Conservation (phyloP, 2,113 vertebrate genomes). For the Pygoscelis antarcticus region DNA sequence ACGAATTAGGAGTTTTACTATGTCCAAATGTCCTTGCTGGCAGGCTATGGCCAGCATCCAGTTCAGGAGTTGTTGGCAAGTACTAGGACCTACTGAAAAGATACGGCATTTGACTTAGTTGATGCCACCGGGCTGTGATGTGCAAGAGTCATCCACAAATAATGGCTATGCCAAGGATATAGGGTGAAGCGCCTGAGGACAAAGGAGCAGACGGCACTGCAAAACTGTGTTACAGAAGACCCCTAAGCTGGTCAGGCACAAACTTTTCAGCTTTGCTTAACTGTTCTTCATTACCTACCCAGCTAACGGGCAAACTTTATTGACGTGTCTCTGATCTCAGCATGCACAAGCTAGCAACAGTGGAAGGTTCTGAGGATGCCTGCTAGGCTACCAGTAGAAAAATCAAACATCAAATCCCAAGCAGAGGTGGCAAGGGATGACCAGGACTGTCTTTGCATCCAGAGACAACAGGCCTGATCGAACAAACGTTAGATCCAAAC, state of each 20-base stretch:
- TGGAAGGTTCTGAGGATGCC: background rate
- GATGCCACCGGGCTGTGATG: rapidly evolving
- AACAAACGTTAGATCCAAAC: background rate
- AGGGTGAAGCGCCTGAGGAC: background rate
- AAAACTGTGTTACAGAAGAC: background rate
- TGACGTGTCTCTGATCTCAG: background rate
- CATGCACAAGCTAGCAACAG: background rate
- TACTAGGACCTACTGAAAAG: constrained; percentile 67
- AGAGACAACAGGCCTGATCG: background rate
- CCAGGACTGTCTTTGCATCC: background rate
- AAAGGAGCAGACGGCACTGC: background rate
- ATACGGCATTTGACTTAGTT: rapidly evolving
- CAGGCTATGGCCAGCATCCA: constrained; percentile 91
- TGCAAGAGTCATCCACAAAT: background rate
- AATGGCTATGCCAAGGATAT: background rate
- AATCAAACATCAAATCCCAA: background rate
- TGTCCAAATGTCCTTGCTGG: constrained; percentile 84
- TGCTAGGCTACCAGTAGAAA: background rate
- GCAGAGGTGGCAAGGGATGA: background rate
- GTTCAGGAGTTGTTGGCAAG: constrained; percentile 84
- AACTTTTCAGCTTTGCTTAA: background rate
- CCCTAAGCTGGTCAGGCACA: background rate
- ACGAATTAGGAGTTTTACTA: constrained; percentile 86
- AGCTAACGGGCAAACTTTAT: background rate
- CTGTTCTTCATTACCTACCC: background rate